Base-by-base conservation (phyloP, 2,888 invertebrate species). In the Idaea biselata region DNA sequence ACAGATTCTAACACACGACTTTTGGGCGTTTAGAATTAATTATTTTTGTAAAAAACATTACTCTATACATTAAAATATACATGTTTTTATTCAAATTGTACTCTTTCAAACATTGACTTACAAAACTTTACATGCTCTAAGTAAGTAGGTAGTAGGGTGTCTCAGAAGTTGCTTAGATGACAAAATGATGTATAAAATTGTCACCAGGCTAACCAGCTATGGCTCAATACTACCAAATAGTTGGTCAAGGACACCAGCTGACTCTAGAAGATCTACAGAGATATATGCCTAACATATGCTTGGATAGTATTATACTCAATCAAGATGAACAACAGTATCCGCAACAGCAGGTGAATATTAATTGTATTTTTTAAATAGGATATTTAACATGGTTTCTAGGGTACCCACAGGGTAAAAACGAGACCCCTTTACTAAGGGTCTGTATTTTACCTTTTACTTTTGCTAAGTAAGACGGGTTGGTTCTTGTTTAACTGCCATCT, bases 141-240 rank as follows among this genome's bases (percentile, higher is more conserved):
- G 44, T 44, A 44, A 5, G 1, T 25, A 25, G n/a, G n/a, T 25
- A 3, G 5, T 25, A 3, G 7, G 7, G 44, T 44, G 14, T 7
- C 44, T 44, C 44, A 44, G 5, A 7, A 8, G 11, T 44, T 2
- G 11, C 8, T 44, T 16, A 31, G 7, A 16, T 58, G 14, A 18
- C 58, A 17, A 6, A 25, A 18, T 58, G 11, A 17, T 44, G 44
- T 44, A 14, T 55, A 55, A 17, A 55, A 63, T 71, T 81, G 81
- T 71, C 77, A 59, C 63, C 69, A 91, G 90, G 88, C 73, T 91
- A 87, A 89, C 76, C 71, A 83, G 90, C 86, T 83, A 95, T 95
- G 95, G 95, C 95, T 84, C 95, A 95, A 86, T 95, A 94, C 88
- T 95, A 93, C 84, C 95, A 95, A 78, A 94, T 95, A 81, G 93